Percentiles rank a stretch among this genome's conserved stretches.
These are phyloP conservation scores for Brachionus rotundiformis DNA, from an alignment of 1,140 invertebrate species.

Conservation along the genomic window DNA sequence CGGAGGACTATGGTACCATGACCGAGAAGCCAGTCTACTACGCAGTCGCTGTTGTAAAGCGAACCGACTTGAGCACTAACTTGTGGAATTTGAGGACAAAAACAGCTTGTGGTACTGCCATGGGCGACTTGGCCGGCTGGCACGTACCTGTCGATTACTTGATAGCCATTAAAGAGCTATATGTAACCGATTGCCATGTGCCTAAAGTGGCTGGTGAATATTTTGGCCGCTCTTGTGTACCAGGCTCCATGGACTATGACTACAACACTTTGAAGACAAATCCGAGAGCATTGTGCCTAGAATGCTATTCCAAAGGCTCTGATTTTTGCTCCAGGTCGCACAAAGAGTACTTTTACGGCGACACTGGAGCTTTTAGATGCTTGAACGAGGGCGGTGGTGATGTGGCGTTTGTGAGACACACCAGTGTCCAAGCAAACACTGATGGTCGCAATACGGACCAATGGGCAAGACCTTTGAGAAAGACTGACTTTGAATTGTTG, in stretches of 20 bases:
- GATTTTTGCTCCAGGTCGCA: conserved; percentile 79
- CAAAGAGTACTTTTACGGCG: conserved; percentile 83
- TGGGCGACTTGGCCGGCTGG: conserved; percentile 90
- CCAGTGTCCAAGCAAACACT: conserved; percentile 84
- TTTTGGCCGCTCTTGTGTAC: conserved; percentile 85
- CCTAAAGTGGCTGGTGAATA: conserved; percentile 81
- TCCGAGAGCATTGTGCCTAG: conserved; percentile 82
- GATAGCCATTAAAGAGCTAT: conserved; percentile 87
- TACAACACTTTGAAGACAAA: conserved; percentile 74
- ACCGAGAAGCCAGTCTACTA: conserved; percentile 57
- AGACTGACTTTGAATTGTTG: conserved; percentile 86
- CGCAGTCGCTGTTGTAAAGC: conserved; percentile 62
- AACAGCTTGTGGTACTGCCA: conserved; percentile 82
- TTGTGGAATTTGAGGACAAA: conserved; percentile 58
- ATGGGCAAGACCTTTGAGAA: conserved; percentile 87
- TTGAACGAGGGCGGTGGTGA: conserved; percentile 90
- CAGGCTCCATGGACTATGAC: conserved; percentile 82
- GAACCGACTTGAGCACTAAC: conserved; percentile 62
- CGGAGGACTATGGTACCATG: conserved; percentile 64
- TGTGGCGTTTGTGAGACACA: conserved; percentile 91
- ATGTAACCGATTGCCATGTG: conserved; percentile 85
- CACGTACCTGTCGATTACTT: conserved; percentile 88
- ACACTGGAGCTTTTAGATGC: conserved; percentile 85
- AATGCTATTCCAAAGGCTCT: conserved; percentile 83
- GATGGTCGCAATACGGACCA: conserved; percentile 82